phyloP scores from a whole-genome alignment of 2,113 vertebrate species.

The Lepus europaeus region DNA sequence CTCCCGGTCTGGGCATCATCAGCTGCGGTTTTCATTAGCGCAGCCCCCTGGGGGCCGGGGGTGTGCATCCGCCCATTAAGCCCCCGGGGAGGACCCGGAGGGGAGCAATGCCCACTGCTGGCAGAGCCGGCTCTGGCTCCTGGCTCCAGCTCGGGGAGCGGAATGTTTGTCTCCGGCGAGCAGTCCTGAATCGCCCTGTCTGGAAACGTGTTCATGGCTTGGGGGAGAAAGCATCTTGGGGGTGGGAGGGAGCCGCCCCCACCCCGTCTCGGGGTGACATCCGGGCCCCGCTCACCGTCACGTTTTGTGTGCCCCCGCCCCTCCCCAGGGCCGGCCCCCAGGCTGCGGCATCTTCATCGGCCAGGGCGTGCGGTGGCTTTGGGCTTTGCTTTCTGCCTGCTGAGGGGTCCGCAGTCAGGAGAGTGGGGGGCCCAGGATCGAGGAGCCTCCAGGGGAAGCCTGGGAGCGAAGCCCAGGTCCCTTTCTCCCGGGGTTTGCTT shows the following conservation, averaged over 20 bases:
- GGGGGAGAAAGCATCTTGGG: background rate
- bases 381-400: accelerated
- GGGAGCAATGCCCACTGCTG: background rate
- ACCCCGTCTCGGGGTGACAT: too few relatives aligned
- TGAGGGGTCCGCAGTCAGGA: accelerated
- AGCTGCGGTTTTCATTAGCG: background rate
- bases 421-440: background rate
- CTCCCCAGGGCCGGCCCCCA: accelerated
- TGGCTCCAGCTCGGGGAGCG: background rate
- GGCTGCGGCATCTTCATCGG: accelerated
- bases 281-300: background rate
- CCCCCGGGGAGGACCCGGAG: background rate
- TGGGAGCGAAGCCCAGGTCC: accelerated
- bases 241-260: background rate
- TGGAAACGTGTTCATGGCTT: background rate
- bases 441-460: too few relatives aligned
- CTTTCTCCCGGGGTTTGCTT: background rate
- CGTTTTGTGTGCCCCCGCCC: background rate
- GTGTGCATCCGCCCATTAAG: background rate
- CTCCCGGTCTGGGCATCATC: background rate
- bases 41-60: background rate
- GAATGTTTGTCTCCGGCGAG: background rate
- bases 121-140: background rate
- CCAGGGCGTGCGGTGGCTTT: accelerated
- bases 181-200: background rate